A percentile compares a stretch with the other conserved stretches of the same genome.
Conservation (phyloP, 2,797 vertebrate genomes). For the Myotis daubentonii region DNA sequence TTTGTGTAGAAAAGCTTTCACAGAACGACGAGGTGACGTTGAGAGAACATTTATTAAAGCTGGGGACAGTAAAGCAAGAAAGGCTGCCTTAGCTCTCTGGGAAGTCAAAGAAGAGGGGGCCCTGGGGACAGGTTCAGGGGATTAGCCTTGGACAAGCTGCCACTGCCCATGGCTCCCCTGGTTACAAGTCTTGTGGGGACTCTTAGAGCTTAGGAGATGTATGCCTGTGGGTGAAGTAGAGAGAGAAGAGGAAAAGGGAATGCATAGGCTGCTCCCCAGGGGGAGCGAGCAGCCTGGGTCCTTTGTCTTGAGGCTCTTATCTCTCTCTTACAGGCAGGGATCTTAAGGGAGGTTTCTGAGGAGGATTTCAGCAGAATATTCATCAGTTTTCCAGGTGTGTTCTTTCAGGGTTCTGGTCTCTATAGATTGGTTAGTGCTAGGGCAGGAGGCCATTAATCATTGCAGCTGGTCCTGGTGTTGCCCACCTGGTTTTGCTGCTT, state of each 20-base stretch:
- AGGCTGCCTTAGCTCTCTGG: background rate
- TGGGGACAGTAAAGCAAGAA: background rate
- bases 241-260: background rate
- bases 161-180: background rate
- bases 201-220: background rate
- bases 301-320: background rate
- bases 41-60: background rate
- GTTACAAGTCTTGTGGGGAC: background rate
- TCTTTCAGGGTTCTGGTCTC: background rate
- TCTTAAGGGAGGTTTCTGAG: background rate
- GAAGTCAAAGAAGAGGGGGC: background rate
- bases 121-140: background rate
- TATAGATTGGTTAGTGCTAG: background rate
- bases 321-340: background rate
- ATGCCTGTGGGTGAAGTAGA: background rate
- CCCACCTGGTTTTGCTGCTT: background rate
- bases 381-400: background rate
- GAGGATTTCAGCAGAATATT: background rate
- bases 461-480: background rate
- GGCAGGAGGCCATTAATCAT: background rate
- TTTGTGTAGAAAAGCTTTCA: background rate
- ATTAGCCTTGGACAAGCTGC: background rate
- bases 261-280: background rate
- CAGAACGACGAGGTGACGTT: no score
- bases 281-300: background rate